phyloP scores from a whole-genome alignment of 2,113 vertebrate genomes.

The Morone chrysops region DNA sequence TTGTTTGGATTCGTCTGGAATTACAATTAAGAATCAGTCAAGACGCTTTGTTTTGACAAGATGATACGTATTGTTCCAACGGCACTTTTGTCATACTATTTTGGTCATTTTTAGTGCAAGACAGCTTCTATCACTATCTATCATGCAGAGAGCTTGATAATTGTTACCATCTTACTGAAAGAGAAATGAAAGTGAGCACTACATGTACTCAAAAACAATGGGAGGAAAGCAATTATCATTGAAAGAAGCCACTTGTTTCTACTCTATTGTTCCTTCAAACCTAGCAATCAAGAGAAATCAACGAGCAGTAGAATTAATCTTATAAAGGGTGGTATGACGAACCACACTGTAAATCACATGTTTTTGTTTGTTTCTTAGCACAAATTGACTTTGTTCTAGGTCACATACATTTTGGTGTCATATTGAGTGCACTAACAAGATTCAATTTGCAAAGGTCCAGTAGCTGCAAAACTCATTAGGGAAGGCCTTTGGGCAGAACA shows the following conservation, averaged over 20 bases:
- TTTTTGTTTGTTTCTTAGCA: neutral
- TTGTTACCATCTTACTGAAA: neutral
- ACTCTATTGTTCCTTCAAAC: neutral
- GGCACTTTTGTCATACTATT: slow-evolving; percentile 9
- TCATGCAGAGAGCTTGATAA: neutral
- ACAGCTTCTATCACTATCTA: neutral
- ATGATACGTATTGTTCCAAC: neutral
- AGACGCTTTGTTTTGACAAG: slow-evolving; percentile 43
- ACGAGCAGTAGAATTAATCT: neutral
- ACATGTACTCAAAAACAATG: neutral
- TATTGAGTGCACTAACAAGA: neutral
- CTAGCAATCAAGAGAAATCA: neutral
- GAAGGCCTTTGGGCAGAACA: slow-evolving; percentile 10
- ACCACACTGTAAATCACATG: neutral
- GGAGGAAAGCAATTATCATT: neutral
- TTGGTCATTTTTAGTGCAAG: neutral
- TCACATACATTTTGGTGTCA: neutral
- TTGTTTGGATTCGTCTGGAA: slow-evolving; percentile 48
- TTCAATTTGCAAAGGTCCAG: slow-evolving; percentile 23
- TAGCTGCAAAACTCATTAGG: slow-evolving; percentile 10
- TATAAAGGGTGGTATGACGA: neutral
- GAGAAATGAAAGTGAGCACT: neutral
- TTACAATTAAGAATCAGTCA: slow-evolving; percentile 39
- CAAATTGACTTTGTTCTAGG: neutral
- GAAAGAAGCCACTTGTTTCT: neutral